phyloP scores from a whole-genome alignment of 37 sponge, comb jelly and placozoan genomes.

The Geodia barretti region DNA sequence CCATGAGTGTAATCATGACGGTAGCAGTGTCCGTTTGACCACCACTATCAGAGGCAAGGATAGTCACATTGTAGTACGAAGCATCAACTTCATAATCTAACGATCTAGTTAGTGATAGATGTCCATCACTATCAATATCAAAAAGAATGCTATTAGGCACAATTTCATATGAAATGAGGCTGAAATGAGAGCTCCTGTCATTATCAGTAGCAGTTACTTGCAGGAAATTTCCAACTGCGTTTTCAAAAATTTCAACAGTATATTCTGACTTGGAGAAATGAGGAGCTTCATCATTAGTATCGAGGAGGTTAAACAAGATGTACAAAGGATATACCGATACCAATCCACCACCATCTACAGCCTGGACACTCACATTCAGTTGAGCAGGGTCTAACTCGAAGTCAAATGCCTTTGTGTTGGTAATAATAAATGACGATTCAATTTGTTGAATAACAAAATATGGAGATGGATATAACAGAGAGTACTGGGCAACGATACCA shows the following conservation, averaged over 20 bases:
- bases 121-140: conserved; percentile 13
- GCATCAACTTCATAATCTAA: conserved; percentile 51
- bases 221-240: conserved; percentile 9
- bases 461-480: background rate
- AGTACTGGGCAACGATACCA: conserved; percentile 12
- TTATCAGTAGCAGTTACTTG: conserved; percentile 42
- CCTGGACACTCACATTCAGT: conserved; percentile 31
- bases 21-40: conserved; percentile 6
- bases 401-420: conserved; percentile 50
- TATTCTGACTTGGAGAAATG: conserved; percentile 18
- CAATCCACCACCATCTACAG: conserved; percentile 50
- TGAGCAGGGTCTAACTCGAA: conserved; percentile 26
- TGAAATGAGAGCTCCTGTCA: conserved; percentile 38
- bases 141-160: conserved; percentile 1
- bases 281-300: conserved; percentile 54
- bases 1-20: conserved; percentile 15
- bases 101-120: conserved; percentile 21
- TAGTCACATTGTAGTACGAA: conserved; percentile 16
- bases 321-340: conserved; percentile 8
- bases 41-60: conserved; percentile 27
- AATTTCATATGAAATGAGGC: conserved; percentile 13
- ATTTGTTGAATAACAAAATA: conserved; percentile 27
- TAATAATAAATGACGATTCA: conserved; percentile 15
- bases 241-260: conserved; percentile 37
- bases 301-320: conserved; percentile 24